Evolutionary conservation across 2,888 invertebrate species (phyloP).

Genomic region (Hypselothyrea guttata): DNA sequence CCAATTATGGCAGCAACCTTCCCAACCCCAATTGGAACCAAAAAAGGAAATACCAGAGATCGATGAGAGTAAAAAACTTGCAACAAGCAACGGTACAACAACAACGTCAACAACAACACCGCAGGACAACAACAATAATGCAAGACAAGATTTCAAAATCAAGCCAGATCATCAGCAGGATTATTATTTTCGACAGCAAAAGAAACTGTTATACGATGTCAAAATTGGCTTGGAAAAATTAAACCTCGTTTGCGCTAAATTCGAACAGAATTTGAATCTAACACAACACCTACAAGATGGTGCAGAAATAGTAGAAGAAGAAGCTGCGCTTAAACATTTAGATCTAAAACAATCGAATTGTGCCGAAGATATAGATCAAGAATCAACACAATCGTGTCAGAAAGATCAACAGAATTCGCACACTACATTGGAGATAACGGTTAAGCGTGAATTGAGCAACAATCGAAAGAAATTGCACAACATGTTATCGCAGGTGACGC

Average conservation of each 20-base stretch:
- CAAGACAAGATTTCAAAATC: not conserved
- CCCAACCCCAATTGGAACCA: not conserved
- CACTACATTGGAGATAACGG: conserved; percentile 43
- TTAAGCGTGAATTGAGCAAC: conserved; percentile 45
- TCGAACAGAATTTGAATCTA: not conserved
- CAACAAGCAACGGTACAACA: not conserved
- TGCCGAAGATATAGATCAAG: too few species aligned
- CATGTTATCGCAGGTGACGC: conserved; percentile 54
- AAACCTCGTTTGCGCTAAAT: not conserved
- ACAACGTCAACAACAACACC: not conserved
- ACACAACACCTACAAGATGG: not conserved
- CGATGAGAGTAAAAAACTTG: not conserved
- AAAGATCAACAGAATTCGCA: conserved; percentile 12
- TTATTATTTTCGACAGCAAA: conserved; percentile 1
- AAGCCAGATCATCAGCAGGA: not conserved
- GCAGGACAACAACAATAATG: not conserved
- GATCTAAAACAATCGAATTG: too few species aligned
- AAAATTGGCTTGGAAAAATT: not conserved
- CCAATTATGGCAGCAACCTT: conserved; percentile 53
- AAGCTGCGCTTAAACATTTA: too few species aligned
- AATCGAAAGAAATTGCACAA: conserved; percentile 42
- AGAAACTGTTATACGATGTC: not conserved
- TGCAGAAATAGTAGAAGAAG: too few species aligned
- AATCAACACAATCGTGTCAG: too few species aligned
- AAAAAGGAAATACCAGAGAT: not conserved